A percentile compares a stretch with the other conserved stretches of the same genome.
phyloP scores from a whole-genome alignment of 2,888 invertebrate genomes.

The Lucinisca nassula region DNA sequence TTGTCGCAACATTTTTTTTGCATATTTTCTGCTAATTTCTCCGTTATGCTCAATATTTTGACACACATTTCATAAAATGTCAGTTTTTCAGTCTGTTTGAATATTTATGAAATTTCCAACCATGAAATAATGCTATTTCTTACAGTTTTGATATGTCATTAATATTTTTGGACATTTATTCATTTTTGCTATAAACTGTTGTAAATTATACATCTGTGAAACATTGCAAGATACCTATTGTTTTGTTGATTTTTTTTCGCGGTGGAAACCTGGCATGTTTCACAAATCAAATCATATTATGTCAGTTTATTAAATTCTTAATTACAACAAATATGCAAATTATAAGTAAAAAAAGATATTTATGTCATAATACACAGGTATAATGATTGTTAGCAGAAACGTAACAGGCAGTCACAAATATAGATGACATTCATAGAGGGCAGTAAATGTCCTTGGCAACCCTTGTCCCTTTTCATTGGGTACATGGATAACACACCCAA shows the following conservation, averaged over 20 bases:
- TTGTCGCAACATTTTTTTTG: not conserved
- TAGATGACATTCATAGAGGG: not conserved
- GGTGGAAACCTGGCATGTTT: not conserved
- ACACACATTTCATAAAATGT: slow-evolving; percentile 2
- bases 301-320: not conserved
- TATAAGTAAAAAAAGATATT: not conserved
- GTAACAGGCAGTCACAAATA: not conserved
- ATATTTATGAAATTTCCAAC: slow-evolving; percentile 8
- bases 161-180: slow-evolving; percentile 12
- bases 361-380: not conserved
- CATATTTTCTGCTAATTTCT: not conserved
- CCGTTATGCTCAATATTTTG: not conserved
- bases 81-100: slow-evolving; percentile 1
- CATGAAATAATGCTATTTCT: slow-evolving; percentile 6
- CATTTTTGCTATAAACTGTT: not conserved
- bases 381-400: not conserved
- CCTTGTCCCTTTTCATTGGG: too few species aligned
- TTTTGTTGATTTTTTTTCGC: not conserved
- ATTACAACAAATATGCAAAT: not conserved
- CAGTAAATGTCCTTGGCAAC: too few species aligned
- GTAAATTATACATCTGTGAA: slow-evolving; percentile 7
- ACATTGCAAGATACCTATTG: not conserved
- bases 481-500: too few species aligned
- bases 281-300: not conserved
- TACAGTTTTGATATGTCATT: slow-evolving; percentile 6